Base-by-base conservation (phyloP, 2,113 vertebrate species). In the Rhinoderma darwinii region DNA sequence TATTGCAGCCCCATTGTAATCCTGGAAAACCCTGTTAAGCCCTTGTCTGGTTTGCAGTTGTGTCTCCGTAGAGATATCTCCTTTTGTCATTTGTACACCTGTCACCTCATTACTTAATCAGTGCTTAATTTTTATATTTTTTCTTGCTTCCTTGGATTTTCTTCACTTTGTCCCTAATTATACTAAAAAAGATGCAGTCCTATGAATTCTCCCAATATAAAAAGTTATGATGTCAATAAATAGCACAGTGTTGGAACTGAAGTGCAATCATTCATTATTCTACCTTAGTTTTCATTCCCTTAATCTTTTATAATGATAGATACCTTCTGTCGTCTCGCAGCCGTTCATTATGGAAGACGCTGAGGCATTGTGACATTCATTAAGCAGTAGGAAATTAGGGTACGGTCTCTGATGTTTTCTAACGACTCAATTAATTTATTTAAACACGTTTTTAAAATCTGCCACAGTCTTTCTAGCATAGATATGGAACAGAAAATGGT, bases 271-370 rank as follows among this genome's bases (percentile, higher is more conserved):
- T 50, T 76, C 18, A 41, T 50, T 32, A 76, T 30, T 44, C 43
- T 50, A 18, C n/a, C 14, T 12, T 6, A 50, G 43, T 18, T 44
- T 76, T 8, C 8, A 10, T 76, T 50, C 30, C 39, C 22, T 47
- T 76, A 76, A 76, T 81, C 11, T 27, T 81, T 81, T 41, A 10
- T 32, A 39, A 39, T 39, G 35, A 81, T 37, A n/a, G 14, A 61
- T 41, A 15, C 68, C 35, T 4, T 83, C 44, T 43, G 80, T 50
- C 50, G 32, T 37, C 66, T 14, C 12, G 63, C 43, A 25, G 47
- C 18, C 20, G 43, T 47, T 39, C 30, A 68, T 41, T 27, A 15
- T 15, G 56, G 25, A 74, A 41, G 44, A 74, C 17, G 18, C 68
- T 17, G 15, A 27, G 68, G n/a, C 44, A 18, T 10, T 17, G 44